A percentile compares a stretch with the other conserved stretches of the same genome.
Evolutionary conservation across 2,888 invertebrate genomes (phyloP).

Genomic region (Parnassius orleans): DNA sequence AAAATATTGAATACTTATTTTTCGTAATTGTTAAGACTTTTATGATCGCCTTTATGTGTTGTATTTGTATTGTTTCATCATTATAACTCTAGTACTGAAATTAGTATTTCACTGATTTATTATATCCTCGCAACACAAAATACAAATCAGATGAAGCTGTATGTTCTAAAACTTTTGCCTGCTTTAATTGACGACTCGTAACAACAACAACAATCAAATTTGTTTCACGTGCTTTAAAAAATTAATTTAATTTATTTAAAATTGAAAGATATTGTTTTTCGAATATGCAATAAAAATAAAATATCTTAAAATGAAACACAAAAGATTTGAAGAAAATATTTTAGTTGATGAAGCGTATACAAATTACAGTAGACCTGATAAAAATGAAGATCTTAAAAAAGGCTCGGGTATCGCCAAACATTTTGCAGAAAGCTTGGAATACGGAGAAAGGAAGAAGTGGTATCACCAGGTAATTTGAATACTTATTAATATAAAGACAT

Average conservation of each 20-base stretch:
- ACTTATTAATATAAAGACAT: neutral
- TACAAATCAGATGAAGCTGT: too few relatives aligned
- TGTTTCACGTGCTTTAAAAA: constrained; percentile 27
- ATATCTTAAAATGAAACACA: constrained; percentile 64
- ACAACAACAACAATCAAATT: too few relatives aligned
- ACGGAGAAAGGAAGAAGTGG: constrained; percentile 83
- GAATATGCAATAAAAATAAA: constrained; percentile 1
- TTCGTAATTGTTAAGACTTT: too few relatives aligned
- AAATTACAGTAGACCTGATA: constrained; percentile 64
- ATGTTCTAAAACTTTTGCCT: too few relatives aligned
- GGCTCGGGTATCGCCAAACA: constrained; percentile 69
- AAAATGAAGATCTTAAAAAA: constrained; percentile 72
- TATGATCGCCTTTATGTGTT: too few relatives aligned
- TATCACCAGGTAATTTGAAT: constrained; percentile 77
- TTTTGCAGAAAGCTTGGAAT: constrained; percentile 73
- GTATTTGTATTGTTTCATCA: too few relatives aligned
- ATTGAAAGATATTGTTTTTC: constrained; percentile 19
- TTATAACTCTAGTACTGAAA: too few relatives aligned
- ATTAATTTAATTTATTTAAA: too few relatives aligned
- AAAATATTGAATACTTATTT: too few relatives aligned
- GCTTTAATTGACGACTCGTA: too few relatives aligned
- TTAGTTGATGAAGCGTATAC: constrained; percentile 73
- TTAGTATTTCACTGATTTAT: too few relatives aligned
- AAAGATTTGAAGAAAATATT: constrained; percentile 76
- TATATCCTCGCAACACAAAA: too few relatives aligned